Percentiles rank a stretch among this genome's conserved stretches.
phyloP scores from a whole-genome alignment of 92 coral and sea anemone genomes.

The Actinostola sp. region DNA sequence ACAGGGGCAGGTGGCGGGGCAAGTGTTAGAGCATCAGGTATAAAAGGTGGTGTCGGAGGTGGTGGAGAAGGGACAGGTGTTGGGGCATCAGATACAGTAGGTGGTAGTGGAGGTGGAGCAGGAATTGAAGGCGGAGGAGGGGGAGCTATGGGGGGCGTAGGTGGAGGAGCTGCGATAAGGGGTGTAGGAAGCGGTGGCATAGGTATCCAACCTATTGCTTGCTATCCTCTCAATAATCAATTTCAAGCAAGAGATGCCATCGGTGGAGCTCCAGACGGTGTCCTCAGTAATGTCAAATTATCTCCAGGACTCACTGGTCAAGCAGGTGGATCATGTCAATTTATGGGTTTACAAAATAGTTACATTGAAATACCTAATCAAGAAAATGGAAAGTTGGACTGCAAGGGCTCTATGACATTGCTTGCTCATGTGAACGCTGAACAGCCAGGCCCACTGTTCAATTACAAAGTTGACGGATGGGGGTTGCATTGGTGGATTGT shows the following conservation, averaged over 20 bases:
- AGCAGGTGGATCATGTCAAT: constrained; percentile 44
- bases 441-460: constrained; percentile 63
- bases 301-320: constrained; percentile 41
- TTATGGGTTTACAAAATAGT: constrained; percentile 57
- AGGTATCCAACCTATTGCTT: constrained; percentile 63
- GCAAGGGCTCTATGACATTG: constrained; percentile 42
- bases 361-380: constrained; percentile 60
- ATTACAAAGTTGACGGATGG: constrained; percentile 63
- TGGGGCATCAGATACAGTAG: too few relatives aligned
- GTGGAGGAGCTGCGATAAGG: constrained; percentile 2
- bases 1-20: constrained; percentile 16
- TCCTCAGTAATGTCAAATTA: constrained; percentile 26
- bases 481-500: constrained; percentile 63
- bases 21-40: neutral
- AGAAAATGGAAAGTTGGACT: constrained; percentile 43
- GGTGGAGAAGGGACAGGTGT: neutral
- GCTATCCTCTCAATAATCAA: constrained; percentile 49
- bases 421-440: constrained; percentile 54
- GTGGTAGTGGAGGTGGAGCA: constrained; percentile 17
- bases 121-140: constrained; percentile 15
- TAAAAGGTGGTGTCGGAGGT: constrained; percentile 19
- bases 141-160: constrained; percentile 11
- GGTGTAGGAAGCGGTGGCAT: constrained; percentile 2
- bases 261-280: constrained; percentile 49
- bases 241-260: constrained; percentile 56